Evolutionary conservation across 1,140 invertebrate genomes (phyloP).

Genomic region (Tenebrio molitor): DNA sequence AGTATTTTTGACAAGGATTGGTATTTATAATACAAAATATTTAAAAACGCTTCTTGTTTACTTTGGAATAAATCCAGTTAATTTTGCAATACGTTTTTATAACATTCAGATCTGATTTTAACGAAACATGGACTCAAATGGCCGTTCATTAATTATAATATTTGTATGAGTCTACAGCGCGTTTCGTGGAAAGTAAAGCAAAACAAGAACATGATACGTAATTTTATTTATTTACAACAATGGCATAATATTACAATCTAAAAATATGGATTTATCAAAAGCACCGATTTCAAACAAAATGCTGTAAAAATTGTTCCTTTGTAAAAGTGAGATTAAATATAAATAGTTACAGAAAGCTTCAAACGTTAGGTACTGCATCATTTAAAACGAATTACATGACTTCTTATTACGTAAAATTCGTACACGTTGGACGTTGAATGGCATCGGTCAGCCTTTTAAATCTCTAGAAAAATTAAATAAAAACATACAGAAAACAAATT

Average conservation of each 20-base stretch:
- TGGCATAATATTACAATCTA: constrained; percentile 54
- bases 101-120: too few relatives aligned
- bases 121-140: too few relatives aligned
- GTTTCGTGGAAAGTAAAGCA: too few relatives aligned
- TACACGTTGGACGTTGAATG: constrained; percentile 50
- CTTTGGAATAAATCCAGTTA: too few relatives aligned
- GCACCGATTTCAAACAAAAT: constrained; percentile 49
- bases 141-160: too few relatives aligned
- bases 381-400: constrained; percentile 1
- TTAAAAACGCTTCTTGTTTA: too few relatives aligned
- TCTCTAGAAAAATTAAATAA: constrained; percentile 43
- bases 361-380: not conserved
- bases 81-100: too few relatives aligned
- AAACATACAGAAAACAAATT: constrained; percentile 39
- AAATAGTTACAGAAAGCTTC: constrained; percentile 7
- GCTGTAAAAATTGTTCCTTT: constrained; percentile 22
- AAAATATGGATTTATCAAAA: constrained; percentile 58
- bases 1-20: not conserved
- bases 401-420: constrained; percentile 5
- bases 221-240: constrained; percentile 42
- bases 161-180: too few relatives aligned
- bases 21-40: too few relatives aligned
- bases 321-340: constrained; percentile 11
- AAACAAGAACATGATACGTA: not conserved
- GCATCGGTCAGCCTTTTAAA: constrained; percentile 48